Percentiles rank a stretch among this genome's conserved stretches.
These are phyloP conservation scores for Sardina pilchardus DNA, from an alignment of 2,113 vertebrate species.

Conservation along the genomic window DNA sequence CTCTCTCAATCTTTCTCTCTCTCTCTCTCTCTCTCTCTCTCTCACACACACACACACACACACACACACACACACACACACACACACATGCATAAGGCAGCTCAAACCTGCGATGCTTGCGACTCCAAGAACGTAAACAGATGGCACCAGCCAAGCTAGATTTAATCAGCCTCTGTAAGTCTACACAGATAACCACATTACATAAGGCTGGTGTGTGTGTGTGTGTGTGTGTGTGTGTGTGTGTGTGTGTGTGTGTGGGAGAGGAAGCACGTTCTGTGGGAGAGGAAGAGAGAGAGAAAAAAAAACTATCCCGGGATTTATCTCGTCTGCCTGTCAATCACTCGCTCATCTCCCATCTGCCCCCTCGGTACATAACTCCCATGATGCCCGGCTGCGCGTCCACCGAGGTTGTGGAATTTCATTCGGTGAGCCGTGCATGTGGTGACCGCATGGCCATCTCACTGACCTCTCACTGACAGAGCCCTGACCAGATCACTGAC, in stretches of 20 bases:
- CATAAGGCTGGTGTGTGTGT: slow-evolving; percentile 30
- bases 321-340: slow-evolving; percentile 18
- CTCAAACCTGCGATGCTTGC: background rate
- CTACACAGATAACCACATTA: slow-evolving; percentile 34
- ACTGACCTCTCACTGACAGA: background rate
- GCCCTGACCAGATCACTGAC: too few species aligned
- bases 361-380: slow-evolving; percentile 24
- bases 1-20: background rate
- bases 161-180: slow-evolving; percentile 42
- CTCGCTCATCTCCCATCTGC: slow-evolving; percentile 22
- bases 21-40: background rate
- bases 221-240: slow-evolving; percentile 20
- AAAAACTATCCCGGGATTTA: slow-evolving; percentile 18
- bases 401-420: background rate
- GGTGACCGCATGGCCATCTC: background rate
- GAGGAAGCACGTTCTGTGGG: slow-evolving; percentile 26
- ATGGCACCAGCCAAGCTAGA: slow-evolving; percentile 38
- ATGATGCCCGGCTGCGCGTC: background rate
- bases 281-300: background rate
- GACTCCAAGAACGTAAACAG: slow-evolving; percentile 42
- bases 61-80: too few species aligned
- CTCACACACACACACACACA: too few species aligned
- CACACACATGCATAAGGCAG: background rate
- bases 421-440: background rate
- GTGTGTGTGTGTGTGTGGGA: background rate